Base-by-base conservation (phyloP, 2,888 invertebrate species). In the Heterodera filipjevi region DNA sequence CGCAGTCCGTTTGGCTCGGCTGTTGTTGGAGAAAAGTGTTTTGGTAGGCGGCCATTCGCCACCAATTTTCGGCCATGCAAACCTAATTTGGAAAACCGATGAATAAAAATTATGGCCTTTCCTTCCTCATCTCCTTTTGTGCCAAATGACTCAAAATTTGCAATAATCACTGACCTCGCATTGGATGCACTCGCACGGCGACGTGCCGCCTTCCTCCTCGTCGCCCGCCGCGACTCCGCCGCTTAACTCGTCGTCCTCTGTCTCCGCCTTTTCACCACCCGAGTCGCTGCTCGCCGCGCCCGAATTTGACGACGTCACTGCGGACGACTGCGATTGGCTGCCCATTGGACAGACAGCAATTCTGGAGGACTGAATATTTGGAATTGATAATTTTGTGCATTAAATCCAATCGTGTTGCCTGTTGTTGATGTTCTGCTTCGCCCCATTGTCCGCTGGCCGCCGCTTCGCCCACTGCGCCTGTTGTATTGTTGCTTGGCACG, bases 51-150 rank as follows among this genome's bases (percentile, higher is more conserved):
- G 78, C 78, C 78, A 78, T 78, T 32, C 66, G 66, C 78, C 78
- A 78, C 78, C 78, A 78, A 35, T 72, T 74, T 5, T 78, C 78
- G 14, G 78, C 78, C 78, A 78, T 78, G 39, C 78, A 78, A 64
- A 78, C 78, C 78, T 78, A 33, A 53, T n/a, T n/a, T n/a, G n/a
- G n/a, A 74, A 74, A 59, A 30, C 44, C 64, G 59, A n/a, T 12
- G 39, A 2, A 39, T n/a, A n/a, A n/a, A n/a, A n/a, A n/a, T n/a
- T n/a, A n/a, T n/a, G n/a, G n/a, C n/a, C n/a, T n/a, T n/a, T 16
- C 14, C 22, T 46, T 35, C n/a, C 12, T 44, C 10, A 33, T 44
- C 64, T 59, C 5, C 32, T 3, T 39, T 30, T 33, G 16, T 1
- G 14, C 12, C 32, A 1, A 27, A 30, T 12, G 3, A 32, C 30